Evolutionary conservation across 2,113 vertebrate species (phyloP), one percentile per base, ranked within the genome.

Genomic region (Athene cunicularia): DNA sequence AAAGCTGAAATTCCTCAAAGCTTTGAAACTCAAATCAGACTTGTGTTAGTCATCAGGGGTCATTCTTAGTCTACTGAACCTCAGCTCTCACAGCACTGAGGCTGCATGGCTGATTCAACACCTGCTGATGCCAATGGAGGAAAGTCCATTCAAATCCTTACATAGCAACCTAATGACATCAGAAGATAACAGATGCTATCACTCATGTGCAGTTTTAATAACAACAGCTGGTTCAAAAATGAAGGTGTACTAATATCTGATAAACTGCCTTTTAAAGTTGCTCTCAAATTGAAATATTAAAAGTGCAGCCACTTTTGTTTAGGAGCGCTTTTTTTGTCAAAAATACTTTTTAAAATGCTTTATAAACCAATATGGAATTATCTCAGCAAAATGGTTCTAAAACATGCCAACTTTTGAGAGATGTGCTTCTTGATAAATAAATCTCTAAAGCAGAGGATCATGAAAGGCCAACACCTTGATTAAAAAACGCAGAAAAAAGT

Each of bases 181-280:
- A 88, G 84, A 80, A 58, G 30, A 93, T 80, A 92, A 75, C 94
- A 95, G 95, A 76, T 93, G 95, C 84, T 68, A 0, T 81, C 93
- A 85, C 14, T 80, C 35, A 14, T 74, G 63, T 76, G 60, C 52
- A 85, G 66, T 82, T 90, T 79, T 94, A 72, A 68, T 79, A 49
- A 49, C 33, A 93, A 76, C 95, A 96, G 93, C 92, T 96, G 96
- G 62, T 86, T 86, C 27, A 68, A 76, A 89, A 85, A 60, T 81
- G 11, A 70, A 28, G 33, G 82, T 87, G 8, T n/a, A 24, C 64
- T 82, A 71, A 41, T 89, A 55, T 52, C 33, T 85, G 37, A 47
- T 55, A 63, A 84, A 81, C 8, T n/a, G 22, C 8, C 37, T 67
- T 81, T 74, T 55, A 22, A 47, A 63, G 10, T 79, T 72, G 16